Evolutionary conservation across 2,888 invertebrate genomes (phyloP), one percentile per base, ranked within the genome.

Genomic region (Cephonodes hylas): DNA sequence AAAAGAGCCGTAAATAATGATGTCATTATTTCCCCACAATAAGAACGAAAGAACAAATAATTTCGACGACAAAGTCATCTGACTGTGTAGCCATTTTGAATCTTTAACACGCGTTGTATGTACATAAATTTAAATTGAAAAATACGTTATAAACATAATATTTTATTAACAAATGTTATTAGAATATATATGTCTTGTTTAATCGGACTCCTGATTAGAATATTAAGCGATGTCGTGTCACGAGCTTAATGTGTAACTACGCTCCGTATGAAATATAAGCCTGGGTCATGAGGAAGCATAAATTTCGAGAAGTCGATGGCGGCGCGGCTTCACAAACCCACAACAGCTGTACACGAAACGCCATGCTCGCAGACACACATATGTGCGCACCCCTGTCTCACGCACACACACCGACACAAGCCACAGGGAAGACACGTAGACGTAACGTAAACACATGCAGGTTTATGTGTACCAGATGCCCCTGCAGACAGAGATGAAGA

Each of bases 391-490:
- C 91, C 90, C 88, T 88, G 80, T 78, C 76, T 66, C 78, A 83
- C 81, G 67, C 85, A 85, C 83, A 83, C 13, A 8, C n/a, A 68
- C 27, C 27, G 4, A 18, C 10, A 31, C 31, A 18, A 2, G 15
- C 8, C 31, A 42, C 48, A 13, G 59, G 48, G 42, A 20, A 60
- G 71, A 75, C 75, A 77, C 79, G 79, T 83, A 85, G 74, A 83
- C 77, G 68, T 76, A 85, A 86, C 87, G 85, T 91, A 91, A 91
- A 91, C 91, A 91, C 78, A 81, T 85, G 79, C 84, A 88, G 86
- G 87, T 88, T 88, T 91, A 88, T 90, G 89, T 89, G 84, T 84
- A 88, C 90, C 92, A 92, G 91, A 91, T 92, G 92, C 90, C 91
- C 91, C 84, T 76, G 78, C 78, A 85, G 88, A 91, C 80, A 81